These are phyloP conservation scores for Bombus waltoni DNA, from an alignment of 1,140 invertebrate species.

Conservation along the genomic window DNA sequence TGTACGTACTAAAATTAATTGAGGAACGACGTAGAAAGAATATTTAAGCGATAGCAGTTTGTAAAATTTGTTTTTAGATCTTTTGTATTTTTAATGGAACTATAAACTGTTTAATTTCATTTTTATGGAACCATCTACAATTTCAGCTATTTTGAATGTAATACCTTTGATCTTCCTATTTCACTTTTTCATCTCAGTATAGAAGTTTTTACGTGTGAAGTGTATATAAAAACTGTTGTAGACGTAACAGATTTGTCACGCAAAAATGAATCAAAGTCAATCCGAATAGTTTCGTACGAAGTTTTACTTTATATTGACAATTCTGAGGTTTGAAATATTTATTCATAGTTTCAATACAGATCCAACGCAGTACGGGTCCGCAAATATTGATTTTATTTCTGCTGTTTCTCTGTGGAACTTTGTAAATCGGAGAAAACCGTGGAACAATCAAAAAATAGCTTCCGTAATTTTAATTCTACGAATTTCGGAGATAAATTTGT, in stretches of 20 bases:
- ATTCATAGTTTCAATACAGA: not conserved
- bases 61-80: no score
- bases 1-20: no score
- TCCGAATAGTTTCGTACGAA: not conserved
- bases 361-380: not conserved
- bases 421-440: not conserved
- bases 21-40: no score
- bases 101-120: not conserved
- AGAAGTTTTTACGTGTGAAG: not conserved
- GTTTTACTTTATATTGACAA: not conserved
- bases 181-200: not conserved
- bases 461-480: not conserved
- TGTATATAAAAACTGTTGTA: no score
- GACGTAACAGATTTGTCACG: no score
- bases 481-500: not conserved
- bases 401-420: not conserved
- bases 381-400: constrained; percentile 11
- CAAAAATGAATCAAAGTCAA: constrained; percentile 2
- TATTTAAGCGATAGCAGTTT: no score
- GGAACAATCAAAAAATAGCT: not conserved
- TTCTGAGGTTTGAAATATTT: constrained; percentile 11
- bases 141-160: not conserved
- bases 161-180: not conserved
- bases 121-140: not conserved
- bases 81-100: not conserved